Percentiles rank a stretch among this genome's conserved stretches.
Evolutionary conservation across 2,888 invertebrate genomes (phyloP).

Genomic region (Pheosia gnoma): DNA sequence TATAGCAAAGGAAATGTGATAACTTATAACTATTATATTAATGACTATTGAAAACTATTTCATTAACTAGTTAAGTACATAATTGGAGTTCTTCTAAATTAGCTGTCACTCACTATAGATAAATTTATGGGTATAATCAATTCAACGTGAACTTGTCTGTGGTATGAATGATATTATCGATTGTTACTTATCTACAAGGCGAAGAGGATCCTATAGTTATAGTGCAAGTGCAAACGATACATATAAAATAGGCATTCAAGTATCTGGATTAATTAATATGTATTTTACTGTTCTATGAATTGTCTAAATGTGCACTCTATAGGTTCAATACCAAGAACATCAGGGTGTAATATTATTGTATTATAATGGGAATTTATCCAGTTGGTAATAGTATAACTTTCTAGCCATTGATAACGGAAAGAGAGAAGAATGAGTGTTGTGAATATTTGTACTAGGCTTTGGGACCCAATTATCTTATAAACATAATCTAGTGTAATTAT

Average conservation of each 20-base stretch:
- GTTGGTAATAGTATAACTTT: slow-evolving; percentile 12
- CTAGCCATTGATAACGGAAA: slow-evolving; percentile 24
- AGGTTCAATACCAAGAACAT: slow-evolving; percentile 32
- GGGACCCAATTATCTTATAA: slow-evolving; percentile 66
- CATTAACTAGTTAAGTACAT: slow-evolving; percentile 72
- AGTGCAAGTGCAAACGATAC: slow-evolving; percentile 33
- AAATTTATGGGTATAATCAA: slow-evolving; percentile 33
- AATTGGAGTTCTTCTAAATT: slow-evolving; percentile 52
- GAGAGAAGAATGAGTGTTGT: slow-evolving; percentile 37
- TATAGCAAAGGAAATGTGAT: slow-evolving; percentile 50
- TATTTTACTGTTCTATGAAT: slow-evolving; percentile 47
- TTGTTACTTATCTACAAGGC: slow-evolving; percentile 40
- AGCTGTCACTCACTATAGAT: slow-evolving; percentile 47
- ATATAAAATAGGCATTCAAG: slow-evolving; percentile 17
- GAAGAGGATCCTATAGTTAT: slow-evolving; percentile 14
- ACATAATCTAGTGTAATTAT: slow-evolving; percentile 39
- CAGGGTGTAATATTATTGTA: slow-evolving; percentile 21
- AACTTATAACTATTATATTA: slow-evolving; percentile 57
- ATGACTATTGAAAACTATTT: slow-evolving; percentile 70
- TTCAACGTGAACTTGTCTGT: slow-evolving; percentile 40
- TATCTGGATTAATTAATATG: slow-evolving; percentile 30
- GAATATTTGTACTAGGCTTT: slow-evolving; percentile 67
- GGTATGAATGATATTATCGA: slow-evolving; percentile 25
- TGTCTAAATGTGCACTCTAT: slow-evolving; percentile 54
- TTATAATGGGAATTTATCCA: slow-evolving; percentile 19